Evolutionary conservation across 53 echinoderm and acorn worm species (phyloP), one percentile per base, ranked within the genome.

Genomic region (Astropecten irregularis): DNA sequence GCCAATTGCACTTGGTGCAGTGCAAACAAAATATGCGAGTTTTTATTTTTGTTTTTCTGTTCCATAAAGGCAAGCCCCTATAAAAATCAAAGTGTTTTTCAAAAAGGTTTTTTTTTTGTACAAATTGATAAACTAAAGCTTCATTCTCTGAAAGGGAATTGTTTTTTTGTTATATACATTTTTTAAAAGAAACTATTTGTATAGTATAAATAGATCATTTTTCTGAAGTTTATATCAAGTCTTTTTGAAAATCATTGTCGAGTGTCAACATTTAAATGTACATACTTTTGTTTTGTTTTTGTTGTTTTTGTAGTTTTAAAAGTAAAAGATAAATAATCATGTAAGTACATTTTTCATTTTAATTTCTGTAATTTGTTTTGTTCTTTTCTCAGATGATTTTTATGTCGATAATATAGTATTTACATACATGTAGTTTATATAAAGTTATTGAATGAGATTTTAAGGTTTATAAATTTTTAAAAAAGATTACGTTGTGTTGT

Each of bases 371-470:
- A 1, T 21, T 35, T n/a, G n/a, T n/a, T n/a, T n/a, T n/a, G n/a
- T 37, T 18, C 30, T 73, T 73, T 8, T 73, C 52, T 19, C 16
- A 50, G 53, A 73, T 36, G 36, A 53, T 52, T 42, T 73, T 73
- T 52, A 73, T 53, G 52, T 73, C 52, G 73, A 73, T 73, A 71
- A 71, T n/a, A 53, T 52, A 33, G 71, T 71, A 71, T 71, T 71
- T 71, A 71, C 71, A 21, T 71, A 71, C 71, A 27, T 73, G 54
- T 72, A 73, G 73, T 53, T n/a, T 73, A 53, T 73, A 73, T 73
- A 36, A 73, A 32, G 8, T n/a, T 33, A 63, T 31, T 63, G 30
- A 30, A 73, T 10, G 63, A 29, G 51, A 53, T 35, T 35, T 52
- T 73, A 46, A 73, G 51, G 52, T 73, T 73, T 73, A 73, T 64